Base-by-base conservation (phyloP, 2,797 vertebrate species). In the Pogonophryne albipinna region DNA sequence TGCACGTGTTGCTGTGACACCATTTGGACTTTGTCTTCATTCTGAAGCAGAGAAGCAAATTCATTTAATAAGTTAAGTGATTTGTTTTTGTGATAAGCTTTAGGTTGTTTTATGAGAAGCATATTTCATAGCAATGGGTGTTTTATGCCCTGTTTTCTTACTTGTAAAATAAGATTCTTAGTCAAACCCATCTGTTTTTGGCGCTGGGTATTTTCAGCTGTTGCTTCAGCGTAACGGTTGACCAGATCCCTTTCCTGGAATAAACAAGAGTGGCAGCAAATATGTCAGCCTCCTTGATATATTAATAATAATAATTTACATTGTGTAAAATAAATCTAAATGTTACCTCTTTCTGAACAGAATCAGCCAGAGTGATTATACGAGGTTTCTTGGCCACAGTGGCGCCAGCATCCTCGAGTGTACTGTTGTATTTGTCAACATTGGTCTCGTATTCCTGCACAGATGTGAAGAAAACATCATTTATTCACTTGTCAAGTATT, bases 131-230 rank as follows among this genome's bases (percentile, higher is more conserved):
- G 10, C 57, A 4, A 63, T 64, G n/a, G 6, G 23, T 55, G 13
- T 3, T 45, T 66, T 60, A 46, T 20, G 12, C 6, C 11, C 6
- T 16, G 27, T 58, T 77, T 47, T 70, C 85, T 57, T 95, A 99
- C 98, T 95, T 97, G 97, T 83, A 91, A 85, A 79, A 94, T 59
- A 1, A 99, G 50, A 85, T 91, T 97, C 78, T 94, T 95, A 70
- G 97, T 96, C 76, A 98, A 95, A 34, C 90, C 94, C 94, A 99
- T 94, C 84, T 96, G 96, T 73, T 91, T 96, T 82, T 98, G 95
- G 16, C 94, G 93, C 85, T 99, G 95, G 50, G 93, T 89, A 16
- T 94, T 97, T 80, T 96, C 93, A 66, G 96, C 97, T 15, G 89
- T 87, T 5, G 93, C 90, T 85, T 97, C 94, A 15, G 95, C 90